Evolutionary conservation across 2,113 vertebrate genomes (phyloP).

Genomic region (Lanius ludovicianus): DNA sequence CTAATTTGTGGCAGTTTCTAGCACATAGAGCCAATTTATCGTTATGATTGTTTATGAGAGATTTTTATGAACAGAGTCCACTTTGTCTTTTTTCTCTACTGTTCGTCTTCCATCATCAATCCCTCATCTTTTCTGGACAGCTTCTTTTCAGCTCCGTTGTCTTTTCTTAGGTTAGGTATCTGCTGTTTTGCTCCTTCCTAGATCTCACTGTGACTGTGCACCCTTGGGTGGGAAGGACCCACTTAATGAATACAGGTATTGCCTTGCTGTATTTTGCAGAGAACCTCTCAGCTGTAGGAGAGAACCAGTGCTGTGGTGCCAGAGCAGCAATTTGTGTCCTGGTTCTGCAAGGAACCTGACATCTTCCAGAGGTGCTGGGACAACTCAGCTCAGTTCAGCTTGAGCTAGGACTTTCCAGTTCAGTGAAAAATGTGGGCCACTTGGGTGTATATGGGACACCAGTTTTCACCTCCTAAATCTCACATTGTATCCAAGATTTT

Average conservation of each 20-base stretch:
- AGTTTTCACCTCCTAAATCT: background rate
- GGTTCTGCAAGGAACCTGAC: background rate
- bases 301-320: background rate
- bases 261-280: background rate
- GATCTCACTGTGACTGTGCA: background rate
- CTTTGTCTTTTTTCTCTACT: background rate
- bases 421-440: background rate
- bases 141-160: background rate
- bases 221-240: background rate
- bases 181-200: background rate
- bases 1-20: background rate
- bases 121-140: background rate
- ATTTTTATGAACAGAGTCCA: background rate
- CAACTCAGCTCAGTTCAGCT: background rate
- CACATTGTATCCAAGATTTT: background rate
- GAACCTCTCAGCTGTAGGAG: background rate
- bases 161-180: background rate
- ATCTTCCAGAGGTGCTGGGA: background rate
- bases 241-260: background rate
- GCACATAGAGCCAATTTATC: background rate
- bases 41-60: background rate
- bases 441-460: background rate
- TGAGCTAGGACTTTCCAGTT: background rate
- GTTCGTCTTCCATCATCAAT: background rate
- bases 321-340: rapidly evolving